phyloP scores from a whole-genome alignment of 2,113 vertebrate species.

The Opisthocomus hoazin region DNA sequence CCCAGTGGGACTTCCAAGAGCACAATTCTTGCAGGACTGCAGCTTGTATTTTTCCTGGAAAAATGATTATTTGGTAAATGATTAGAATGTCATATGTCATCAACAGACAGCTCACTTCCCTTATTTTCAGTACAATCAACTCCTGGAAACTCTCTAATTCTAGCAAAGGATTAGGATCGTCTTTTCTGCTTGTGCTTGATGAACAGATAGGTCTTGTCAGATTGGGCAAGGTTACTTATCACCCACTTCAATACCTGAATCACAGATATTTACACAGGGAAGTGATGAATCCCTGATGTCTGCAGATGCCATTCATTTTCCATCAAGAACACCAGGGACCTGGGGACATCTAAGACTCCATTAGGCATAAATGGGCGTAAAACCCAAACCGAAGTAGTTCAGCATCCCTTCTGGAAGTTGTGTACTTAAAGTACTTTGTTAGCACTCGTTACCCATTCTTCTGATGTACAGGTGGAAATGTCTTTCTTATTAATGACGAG shows the following conservation, averaged over 20 bases:
- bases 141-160: background rate
- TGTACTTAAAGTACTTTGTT: background rate
- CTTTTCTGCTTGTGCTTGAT: background rate
- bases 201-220: background rate
- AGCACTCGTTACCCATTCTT: background rate
- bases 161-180: background rate
- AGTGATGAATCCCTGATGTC: background rate
- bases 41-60: slow-evolving; percentile 16
- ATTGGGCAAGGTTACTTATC: background rate
- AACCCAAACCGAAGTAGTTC: background rate
- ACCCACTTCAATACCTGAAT: background rate
- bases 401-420: background rate
- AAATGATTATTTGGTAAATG: background rate
- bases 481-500: background rate
- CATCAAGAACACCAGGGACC: background rate
- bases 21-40: background rate
- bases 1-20: background rate
- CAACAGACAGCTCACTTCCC: background rate
- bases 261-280: background rate
- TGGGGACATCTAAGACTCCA: background rate
- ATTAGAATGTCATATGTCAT: slow-evolving; percentile 14
- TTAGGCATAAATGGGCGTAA: background rate
- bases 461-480: background rate
- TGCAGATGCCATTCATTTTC: background rate
- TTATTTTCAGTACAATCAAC: background rate